Percentiles rank a stretch among this genome's conserved stretches.
These are phyloP conservation scores for Uropetala carovei DNA, from an alignment of 2,888 invertebrate genomes.

Conservation along the genomic window DNA sequence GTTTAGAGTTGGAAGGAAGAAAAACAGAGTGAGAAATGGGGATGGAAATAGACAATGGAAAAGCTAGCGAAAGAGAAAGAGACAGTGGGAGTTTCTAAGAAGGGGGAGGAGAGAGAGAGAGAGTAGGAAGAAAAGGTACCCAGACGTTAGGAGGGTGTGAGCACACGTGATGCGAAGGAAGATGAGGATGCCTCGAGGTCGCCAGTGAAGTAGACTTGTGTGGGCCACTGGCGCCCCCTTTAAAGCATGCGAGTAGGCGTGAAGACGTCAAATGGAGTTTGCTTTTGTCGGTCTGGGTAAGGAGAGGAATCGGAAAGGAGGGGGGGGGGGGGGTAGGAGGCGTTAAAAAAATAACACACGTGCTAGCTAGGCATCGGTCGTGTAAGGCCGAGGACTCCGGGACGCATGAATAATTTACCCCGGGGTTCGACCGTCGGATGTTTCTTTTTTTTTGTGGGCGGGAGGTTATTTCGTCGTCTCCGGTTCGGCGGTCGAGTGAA, in stretches of 20 bases:
- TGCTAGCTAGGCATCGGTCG: too few relatives aligned
- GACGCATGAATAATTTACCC: slow-evolving; percentile 24
- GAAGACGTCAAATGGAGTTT: slow-evolving; percentile 28
- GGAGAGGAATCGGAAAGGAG: background rate
- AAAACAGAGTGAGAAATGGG: background rate
- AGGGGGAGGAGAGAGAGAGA: too few relatives aligned
- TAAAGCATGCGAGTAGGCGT: background rate
- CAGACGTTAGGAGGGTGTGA: background rate
- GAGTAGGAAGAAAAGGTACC: background rate
- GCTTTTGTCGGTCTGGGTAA: background rate
- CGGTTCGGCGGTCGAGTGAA: background rate
- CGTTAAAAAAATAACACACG: too few relatives aligned
- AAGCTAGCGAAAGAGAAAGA: background rate
- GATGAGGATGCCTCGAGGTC: background rate
- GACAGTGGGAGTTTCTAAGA: background rate
- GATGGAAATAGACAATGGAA: background rate
- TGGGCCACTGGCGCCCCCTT: background rate
- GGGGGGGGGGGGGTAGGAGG: background rate
- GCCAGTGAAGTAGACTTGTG: background rate
- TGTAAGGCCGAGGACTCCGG: background rate
- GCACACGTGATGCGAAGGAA: background rate
- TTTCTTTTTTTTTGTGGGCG: background rate
- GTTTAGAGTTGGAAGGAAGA: background rate
- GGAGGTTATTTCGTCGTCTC: background rate
- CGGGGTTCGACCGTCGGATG: background rate